A percentile compares a stretch with the other conserved stretches of the same genome.
Evolutionary conservation across 2,113 vertebrate genomes (phyloP).

Genomic region (Leptocoma aspasia): DNA sequence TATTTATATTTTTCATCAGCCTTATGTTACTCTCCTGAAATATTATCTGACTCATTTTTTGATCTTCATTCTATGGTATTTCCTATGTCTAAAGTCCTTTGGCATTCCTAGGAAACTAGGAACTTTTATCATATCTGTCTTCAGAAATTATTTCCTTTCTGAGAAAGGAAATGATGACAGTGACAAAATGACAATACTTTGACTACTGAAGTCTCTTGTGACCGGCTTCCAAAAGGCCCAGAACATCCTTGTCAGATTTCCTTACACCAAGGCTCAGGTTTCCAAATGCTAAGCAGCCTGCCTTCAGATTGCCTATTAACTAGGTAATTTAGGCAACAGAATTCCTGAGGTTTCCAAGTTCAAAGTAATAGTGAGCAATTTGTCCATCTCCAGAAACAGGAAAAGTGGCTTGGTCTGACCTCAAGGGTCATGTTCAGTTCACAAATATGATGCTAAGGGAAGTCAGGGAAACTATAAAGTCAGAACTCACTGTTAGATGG

Average conservation of each 20-base stretch:
- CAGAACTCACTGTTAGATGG: background rate
- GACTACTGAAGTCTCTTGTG: background rate
- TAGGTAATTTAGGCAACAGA: background rate
- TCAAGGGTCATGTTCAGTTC: background rate
- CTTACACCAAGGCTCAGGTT: background rate
- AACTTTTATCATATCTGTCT: background rate
- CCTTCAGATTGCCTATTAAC: background rate
- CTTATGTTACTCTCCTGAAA: background rate
- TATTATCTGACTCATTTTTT: background rate
- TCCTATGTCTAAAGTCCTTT: background rate
- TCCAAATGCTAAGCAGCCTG: background rate
- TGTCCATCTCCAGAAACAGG: background rate
- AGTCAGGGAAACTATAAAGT: background rate
- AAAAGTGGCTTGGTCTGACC: background rate
- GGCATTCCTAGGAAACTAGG: background rate
- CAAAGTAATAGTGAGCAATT: background rate
- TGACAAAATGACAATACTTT: background rate
- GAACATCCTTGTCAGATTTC: background rate
- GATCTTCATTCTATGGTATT: background rate
- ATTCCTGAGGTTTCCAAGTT: background rate
- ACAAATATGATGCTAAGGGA: background rate
- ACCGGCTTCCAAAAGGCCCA: background rate
- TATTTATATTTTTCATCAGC: background rate
- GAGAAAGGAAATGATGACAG: too few species aligned
- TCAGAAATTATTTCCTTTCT: background rate